A percentile compares a stretch with the other conserved stretches of the same genome.
phyloP scores from a whole-genome alignment of 2,113 vertebrate species.

The Leptobrachium ailaonicum region DNA sequence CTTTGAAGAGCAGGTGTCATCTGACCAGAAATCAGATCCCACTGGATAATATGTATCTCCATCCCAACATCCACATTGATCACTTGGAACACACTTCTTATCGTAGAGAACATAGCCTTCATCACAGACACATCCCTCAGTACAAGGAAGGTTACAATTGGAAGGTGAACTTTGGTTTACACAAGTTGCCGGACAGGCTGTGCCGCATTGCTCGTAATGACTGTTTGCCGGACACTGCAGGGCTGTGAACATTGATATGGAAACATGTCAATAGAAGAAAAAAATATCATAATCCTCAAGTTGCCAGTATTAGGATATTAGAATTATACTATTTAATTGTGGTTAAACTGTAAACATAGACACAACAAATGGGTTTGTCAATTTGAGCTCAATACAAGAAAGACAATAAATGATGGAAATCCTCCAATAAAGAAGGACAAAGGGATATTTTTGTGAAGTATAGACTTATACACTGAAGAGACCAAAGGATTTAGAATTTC shows the following conservation, averaged over 20 bases:
- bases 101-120: conserved; percentile 53
- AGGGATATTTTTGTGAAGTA: too few relatives aligned
- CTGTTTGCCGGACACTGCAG: conserved; percentile 30
- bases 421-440: too few relatives aligned
- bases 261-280: conserved; percentile 50
- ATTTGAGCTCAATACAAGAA: too few relatives aligned
- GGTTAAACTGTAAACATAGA: too few relatives aligned
- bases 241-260: conserved; percentile 42
- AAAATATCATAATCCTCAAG: conserved; percentile 56
- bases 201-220: conserved; percentile 53
- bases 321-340: too few relatives aligned
- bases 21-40: conserved; percentile 67
- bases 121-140: conserved; percentile 54
- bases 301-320: too few relatives aligned
- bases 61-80: conserved; percentile 56
- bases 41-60: conserved; percentile 53
- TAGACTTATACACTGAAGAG: too few relatives aligned
- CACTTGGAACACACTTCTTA: conserved; percentile 49
- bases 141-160: conserved; percentile 30
- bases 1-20: conserved; percentile 50
- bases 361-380: too few relatives aligned
- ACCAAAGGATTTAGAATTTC: too few relatives aligned
- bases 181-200: conserved; percentile 60
- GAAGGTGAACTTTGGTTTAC: accelerated
- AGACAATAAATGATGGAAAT: too few relatives aligned